Evolutionary conservation across 2,888 invertebrate species (phyloP).

Genomic region (Callinectes sapidus): DNA sequence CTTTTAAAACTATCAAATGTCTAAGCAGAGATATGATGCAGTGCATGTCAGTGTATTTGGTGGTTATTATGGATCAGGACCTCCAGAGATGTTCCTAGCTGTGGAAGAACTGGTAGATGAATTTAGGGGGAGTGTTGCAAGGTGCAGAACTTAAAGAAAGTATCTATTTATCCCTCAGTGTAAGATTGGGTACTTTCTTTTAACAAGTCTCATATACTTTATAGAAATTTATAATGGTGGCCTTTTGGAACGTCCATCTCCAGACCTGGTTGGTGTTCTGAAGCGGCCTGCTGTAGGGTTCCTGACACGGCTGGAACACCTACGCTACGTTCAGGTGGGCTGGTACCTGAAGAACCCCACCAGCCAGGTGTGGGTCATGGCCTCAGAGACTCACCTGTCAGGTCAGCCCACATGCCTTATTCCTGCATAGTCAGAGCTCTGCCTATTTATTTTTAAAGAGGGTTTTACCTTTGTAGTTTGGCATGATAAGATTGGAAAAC

Average conservation of each 20-base stretch:
- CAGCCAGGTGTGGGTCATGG: conserved; percentile 77
- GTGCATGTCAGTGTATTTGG: too few species aligned
- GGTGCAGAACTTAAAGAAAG: too few species aligned
- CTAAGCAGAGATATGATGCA: too few species aligned
- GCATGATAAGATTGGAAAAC: background rate
- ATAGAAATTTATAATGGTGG: background rate
- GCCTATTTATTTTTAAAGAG: background rate
- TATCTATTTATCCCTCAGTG: too few species aligned
- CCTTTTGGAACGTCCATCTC: background rate
- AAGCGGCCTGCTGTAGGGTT: conserved; percentile 75
- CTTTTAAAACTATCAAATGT: too few species aligned
- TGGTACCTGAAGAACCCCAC: conserved; percentile 77
- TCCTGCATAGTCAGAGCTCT: background rate
- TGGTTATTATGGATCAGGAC: too few species aligned
- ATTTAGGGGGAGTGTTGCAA: too few species aligned
- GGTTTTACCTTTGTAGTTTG: background rate
- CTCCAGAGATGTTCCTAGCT: too few species aligned
- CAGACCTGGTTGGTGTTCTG: conserved; percentile 70
- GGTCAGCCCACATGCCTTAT: conserved; percentile 67
- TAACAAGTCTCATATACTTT: background rate
- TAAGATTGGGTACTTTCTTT: background rate
- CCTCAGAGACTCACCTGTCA: conserved; percentile 78
- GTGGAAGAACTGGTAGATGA: too few species aligned
- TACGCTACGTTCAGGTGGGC: conserved; percentile 78
- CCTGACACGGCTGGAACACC: conserved; percentile 77